Conservation (phyloP, 1,140 invertebrate genomes). For the Cydia amplana region DNA sequence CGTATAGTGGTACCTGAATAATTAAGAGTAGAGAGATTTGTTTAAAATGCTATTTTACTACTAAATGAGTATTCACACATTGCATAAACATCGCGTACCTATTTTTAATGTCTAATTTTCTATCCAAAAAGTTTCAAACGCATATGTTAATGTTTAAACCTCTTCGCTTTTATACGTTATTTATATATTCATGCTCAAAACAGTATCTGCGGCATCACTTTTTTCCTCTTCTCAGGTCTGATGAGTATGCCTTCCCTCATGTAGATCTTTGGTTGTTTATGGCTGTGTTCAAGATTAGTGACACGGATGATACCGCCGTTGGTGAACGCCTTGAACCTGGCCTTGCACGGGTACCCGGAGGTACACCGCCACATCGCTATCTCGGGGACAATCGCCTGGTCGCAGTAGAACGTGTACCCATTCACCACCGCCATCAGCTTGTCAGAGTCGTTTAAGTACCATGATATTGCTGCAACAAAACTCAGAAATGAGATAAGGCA, state of each 20-base stretch:
- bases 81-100: not conserved
- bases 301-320: conserved; percentile 30
- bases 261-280: conserved; percentile 30
- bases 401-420: conserved; percentile 45
- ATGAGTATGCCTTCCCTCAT: conserved; percentile 7
- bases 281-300: conserved; percentile 36
- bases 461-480: conserved; percentile 38
- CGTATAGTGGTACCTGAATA: too few species aligned
- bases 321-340: conserved; percentile 37
- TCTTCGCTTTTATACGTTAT: too few species aligned
- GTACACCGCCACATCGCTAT: conserved; percentile 44
- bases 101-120: too few species aligned
- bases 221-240: not conserved
- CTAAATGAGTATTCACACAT: not conserved
- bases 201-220: not conserved
- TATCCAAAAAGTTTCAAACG: too few species aligned
- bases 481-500: not conserved
- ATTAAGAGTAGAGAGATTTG: not conserved
- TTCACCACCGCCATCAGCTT: conserved; percentile 41
- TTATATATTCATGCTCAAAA: not conserved
- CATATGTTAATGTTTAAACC: too few species aligned
- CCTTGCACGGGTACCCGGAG: conserved; percentile 41
- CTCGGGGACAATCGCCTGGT: conserved; percentile 3
- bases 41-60: not conserved
- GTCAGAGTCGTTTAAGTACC: conserved; percentile 37